These are phyloP conservation scores for Pedionomus torquatus DNA, from an alignment of 2,113 vertebrate species.

Conservation along the genomic window DNA sequence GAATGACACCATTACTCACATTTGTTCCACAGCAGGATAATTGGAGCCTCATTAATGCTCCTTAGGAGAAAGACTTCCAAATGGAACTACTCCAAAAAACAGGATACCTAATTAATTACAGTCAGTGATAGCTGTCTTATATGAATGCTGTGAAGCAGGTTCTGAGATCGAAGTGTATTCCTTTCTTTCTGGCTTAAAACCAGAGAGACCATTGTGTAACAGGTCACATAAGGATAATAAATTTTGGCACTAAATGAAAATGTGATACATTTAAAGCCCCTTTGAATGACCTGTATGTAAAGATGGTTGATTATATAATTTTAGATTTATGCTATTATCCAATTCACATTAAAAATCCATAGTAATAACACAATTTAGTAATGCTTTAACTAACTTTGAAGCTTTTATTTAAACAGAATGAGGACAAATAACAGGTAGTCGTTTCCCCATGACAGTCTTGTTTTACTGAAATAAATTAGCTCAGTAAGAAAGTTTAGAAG, in stretches of 20 bases:
- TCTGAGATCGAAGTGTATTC: neutral
- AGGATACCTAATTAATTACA: neutral
- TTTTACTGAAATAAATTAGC: neutral
- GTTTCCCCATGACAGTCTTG: neutral
- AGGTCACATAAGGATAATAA: neutral
- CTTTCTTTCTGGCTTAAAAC: neutral
- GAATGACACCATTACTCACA: neutral
- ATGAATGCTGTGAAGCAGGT: neutral
- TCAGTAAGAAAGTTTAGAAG: neutral
- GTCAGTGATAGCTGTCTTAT: neutral
- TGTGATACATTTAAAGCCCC: neutral
- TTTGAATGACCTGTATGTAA: neutral
- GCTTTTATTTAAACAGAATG: neutral
- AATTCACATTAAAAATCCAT: neutral
- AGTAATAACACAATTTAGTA: neutral
- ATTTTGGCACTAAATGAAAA: neutral
- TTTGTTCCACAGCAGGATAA: neutral
- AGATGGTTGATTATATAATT: neutral
- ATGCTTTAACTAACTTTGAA: neutral
- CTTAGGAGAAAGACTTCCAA: neutral
- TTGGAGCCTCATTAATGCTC: neutral
- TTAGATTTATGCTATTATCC: neutral
- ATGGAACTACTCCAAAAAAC: neutral
- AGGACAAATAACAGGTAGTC: neutral
- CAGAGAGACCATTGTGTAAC: neutral